Base-by-base conservation (phyloP, 2,113 vertebrate species). In the Siniperca chuatsi region DNA sequence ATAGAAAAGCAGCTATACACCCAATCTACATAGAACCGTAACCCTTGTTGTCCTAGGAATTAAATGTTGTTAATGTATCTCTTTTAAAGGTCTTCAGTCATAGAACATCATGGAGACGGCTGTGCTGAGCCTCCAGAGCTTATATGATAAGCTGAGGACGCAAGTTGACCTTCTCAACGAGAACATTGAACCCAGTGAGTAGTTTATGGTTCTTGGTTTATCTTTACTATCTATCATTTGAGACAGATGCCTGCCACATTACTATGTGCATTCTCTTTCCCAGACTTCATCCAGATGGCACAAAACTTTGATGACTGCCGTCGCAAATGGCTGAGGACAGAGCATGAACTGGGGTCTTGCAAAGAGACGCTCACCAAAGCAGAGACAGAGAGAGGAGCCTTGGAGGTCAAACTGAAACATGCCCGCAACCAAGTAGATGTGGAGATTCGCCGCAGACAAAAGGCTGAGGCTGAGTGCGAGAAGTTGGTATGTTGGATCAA, bases 381-480 rank as follows among this genome's bases (percentile, higher is more conserved):
- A 0, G 97, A 99, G 86, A 96, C 97, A 0, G 98, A 99, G 68
- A 95, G 96, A 1, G 96, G 96, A 1, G 95, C 98, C 4, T 74
- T 99, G 93, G 98, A 98, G 58, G 97, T 99, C 80, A 99, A 99
- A 90, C 95, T 99, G 81, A 99, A 99, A 91, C 98, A 99, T 0
- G 98, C 98, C 23, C 97, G 98, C 25, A 99, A 99, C 89, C 98
- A 99, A 86, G 97, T 99, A 70, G 98, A 99, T 0, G 97, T 99
- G 70, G 98, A 99, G 94, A 99, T 99, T 90, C 96, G 98, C 71
- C 93, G 98, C 42, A 95, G 98, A 67, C 98, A 99, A 46, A 97
- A 97, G 81, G 98, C 98, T 1, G 98, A 99, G 88, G 94, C 95
- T 0, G 97, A 98, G 35, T 99, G 97, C 12, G 98, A 99, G 64